Evolutionary conservation across 2,797 vertebrate species (phyloP).

Genomic region (Onychomys leucogaster): DNA sequence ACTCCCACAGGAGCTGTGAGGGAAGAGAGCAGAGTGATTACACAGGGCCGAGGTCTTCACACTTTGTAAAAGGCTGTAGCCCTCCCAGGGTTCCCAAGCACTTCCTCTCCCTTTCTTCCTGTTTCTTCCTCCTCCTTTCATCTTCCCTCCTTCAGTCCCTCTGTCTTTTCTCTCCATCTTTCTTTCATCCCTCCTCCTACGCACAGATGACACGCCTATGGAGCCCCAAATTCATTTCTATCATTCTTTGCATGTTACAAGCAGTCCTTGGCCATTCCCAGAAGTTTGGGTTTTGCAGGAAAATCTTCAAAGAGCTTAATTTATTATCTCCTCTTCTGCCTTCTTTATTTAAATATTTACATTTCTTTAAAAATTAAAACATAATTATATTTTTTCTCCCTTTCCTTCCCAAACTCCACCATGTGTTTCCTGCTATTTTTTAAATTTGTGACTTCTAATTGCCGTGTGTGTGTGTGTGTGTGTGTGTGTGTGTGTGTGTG

Average conservation of each 20-base stretch:
- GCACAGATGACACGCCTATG: too few relatives aligned
- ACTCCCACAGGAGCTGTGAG: background rate
- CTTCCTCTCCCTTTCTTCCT: too few relatives aligned
- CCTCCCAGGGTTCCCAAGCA: background rate
- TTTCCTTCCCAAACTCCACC: background rate
- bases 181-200: background rate
- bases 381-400: background rate
- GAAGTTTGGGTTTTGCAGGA: too few relatives aligned
- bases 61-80: accelerated
- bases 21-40: constrained; percentile 40
- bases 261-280: background rate
- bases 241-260: background rate
- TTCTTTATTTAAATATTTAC: background rate
- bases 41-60: too few relatives aligned
- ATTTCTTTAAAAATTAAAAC: background rate
- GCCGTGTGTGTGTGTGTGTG: too few relatives aligned
- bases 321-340: background rate
- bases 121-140: background rate
- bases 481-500: background rate
- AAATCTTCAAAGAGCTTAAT: background rate
- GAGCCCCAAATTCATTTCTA: too few relatives aligned
- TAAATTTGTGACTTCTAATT: background rate
- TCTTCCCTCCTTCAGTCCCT: too few relatives aligned
- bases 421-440: background rate
- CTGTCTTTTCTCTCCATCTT: too few relatives aligned